Percentiles rank a stretch among this genome's conserved stretches.
Evolutionary conservation across 2,113 vertebrate genomes (phyloP).

Genomic region (Phrynosoma blainvillii): DNA sequence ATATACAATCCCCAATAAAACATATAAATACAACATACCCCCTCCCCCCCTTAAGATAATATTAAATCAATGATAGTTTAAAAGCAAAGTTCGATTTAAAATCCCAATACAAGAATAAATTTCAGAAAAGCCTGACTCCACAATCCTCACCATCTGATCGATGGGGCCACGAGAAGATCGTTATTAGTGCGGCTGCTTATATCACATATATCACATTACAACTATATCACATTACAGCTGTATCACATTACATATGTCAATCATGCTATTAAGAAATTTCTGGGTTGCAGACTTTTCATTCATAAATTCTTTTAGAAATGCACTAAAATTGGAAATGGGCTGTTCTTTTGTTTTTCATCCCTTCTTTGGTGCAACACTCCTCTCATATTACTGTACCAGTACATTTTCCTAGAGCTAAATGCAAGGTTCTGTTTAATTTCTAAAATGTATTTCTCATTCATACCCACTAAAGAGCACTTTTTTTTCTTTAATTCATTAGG

Average conservation of each 20-base stretch:
- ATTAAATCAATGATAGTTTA: too few species aligned
- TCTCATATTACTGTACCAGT: constrained; percentile 20
- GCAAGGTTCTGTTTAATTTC: constrained; percentile 42
- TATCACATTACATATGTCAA: constrained; percentile 41
- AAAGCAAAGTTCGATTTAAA: too few species aligned
- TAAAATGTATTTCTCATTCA: constrained; percentile 33
- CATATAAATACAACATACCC: too few species aligned
- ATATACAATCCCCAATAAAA: too few species aligned
- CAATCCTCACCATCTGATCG: too few species aligned
- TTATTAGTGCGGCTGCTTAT: too few species aligned
- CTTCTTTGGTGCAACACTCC: background rate
- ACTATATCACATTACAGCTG: too few species aligned
- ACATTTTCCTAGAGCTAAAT: constrained; percentile 42
- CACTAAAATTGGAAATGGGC: constrained; percentile 40
- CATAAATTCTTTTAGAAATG: constrained; percentile 51
- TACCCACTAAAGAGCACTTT: background rate
- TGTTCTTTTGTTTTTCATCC: constrained; percentile 40
- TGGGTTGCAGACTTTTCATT: constrained; percentile 48
- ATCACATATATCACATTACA: too few species aligned
- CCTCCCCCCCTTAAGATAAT: too few species aligned
- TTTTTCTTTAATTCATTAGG: constrained; percentile 19
- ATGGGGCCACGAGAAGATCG: too few species aligned
- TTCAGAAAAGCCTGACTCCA: too few species aligned
- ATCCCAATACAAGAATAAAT: too few species aligned
- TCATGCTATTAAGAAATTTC: constrained; percentile 47